Percentiles rank a stretch among this genome's conserved stretches.
These are phyloP conservation scores for Poecile atricapillus DNA, from an alignment of 2,113 vertebrate species.

Conservation along the genomic window DNA sequence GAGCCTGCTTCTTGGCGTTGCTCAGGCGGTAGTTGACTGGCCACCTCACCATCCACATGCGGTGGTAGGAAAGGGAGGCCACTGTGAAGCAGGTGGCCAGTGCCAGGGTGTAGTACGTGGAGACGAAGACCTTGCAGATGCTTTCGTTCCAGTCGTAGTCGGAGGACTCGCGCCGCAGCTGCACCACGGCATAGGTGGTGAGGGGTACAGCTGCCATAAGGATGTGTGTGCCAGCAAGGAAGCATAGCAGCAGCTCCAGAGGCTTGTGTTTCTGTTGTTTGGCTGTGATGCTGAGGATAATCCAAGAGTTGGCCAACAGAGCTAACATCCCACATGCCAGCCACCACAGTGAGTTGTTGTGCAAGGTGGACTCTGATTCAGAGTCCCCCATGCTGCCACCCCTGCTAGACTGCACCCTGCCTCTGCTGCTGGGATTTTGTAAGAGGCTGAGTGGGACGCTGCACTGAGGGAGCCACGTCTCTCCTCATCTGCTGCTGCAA, in stretches of 20 bases:
- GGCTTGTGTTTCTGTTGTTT: constrained; percentile 83
- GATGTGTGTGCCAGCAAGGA: constrained; percentile 80
- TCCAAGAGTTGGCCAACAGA: constrained; percentile 81
- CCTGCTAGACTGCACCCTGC: constrained; percentile 62
- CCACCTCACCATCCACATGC: constrained; percentile 86
- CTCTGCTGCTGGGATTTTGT: background rate
- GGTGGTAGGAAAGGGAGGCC: constrained; percentile 81
- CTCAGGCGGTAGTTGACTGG: constrained; percentile 82
- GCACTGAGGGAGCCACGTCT: background rate
- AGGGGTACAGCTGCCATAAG: constrained; percentile 82
- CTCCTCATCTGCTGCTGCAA: constrained; percentile 23
- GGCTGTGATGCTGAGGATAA: constrained; percentile 82
- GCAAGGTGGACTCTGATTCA: constrained; percentile 75
- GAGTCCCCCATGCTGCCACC: constrained; percentile 70
- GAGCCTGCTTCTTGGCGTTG: constrained; percentile 82
- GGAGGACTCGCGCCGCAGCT: constrained; percentile 76
- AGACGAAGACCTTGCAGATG: constrained; percentile 84
- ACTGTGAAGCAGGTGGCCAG: constrained; percentile 82
- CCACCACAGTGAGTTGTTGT: constrained; percentile 80
- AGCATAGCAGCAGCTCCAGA: constrained; percentile 78
- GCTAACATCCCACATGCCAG: constrained; percentile 81
- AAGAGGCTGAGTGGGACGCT: constrained; percentile 37
- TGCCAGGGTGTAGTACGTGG: constrained; percentile 80
- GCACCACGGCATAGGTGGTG: constrained; percentile 78
- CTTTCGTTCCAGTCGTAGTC: constrained; percentile 83